Conservation (phyloP, 2,888 invertebrate species). For the Mesoligia furuncula region DNA sequence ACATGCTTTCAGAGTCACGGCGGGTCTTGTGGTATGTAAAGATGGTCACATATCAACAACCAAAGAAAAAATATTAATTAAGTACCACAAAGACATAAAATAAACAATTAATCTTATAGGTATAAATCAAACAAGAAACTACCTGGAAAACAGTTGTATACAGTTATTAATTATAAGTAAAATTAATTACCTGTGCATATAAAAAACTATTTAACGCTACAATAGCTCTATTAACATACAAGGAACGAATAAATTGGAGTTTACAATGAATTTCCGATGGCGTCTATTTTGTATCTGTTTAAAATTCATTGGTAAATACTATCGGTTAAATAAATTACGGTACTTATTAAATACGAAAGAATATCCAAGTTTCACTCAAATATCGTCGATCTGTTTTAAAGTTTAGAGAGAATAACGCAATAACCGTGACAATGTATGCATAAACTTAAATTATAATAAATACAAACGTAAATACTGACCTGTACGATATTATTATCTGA, state of each 20-base stretch:
- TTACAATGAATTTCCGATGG: background rate
- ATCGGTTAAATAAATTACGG: constrained; percentile 37
- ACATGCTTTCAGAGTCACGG: no score
- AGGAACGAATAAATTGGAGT: background rate
- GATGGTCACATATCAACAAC: no score
- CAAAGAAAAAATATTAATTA: background rate
- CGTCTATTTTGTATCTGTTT: constrained; percentile 10
- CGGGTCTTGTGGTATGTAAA: no score
- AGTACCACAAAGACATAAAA: no score
- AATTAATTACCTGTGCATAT: background rate
- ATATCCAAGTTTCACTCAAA: background rate
- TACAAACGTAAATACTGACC: constrained; percentile 66
- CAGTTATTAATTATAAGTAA: background rate
- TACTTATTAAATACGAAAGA: background rate
- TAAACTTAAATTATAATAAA: constrained; percentile 24
- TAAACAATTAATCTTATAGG: background rate
- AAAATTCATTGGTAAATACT: constrained; percentile 29
- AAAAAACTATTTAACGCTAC: background rate
- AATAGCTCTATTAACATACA: background rate
- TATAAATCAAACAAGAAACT: background rate
- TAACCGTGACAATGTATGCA: constrained; percentile 30
- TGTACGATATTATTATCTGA: constrained; percentile 24
- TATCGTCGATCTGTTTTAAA: background rate
- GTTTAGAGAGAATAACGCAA: constrained; percentile 2
- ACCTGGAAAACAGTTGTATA: background rate